phyloP scores from a whole-genome alignment of 30 jellyfish, hydroid and myxozoan species.

The Aurelia aurita region DNA sequence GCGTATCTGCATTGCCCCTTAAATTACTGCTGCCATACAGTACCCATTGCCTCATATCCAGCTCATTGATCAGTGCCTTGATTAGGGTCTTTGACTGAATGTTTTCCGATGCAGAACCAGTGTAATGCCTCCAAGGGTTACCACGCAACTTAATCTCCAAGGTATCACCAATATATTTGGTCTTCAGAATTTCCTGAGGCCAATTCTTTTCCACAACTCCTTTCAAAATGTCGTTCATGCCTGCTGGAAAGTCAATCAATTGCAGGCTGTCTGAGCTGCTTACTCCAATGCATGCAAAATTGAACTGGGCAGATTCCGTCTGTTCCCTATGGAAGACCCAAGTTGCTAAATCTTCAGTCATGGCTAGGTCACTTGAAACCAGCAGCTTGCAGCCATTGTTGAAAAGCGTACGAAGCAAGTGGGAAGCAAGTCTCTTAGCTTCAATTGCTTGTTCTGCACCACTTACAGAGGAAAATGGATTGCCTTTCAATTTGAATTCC shows the following conservation, averaged over 20 bases:
- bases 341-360: constrained; percentile 33
- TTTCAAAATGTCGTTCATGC: constrained; percentile 14
- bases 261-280: constrained; percentile 47
- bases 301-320: constrained; percentile 7
- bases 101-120: constrained; percentile 30
- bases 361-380: constrained; percentile 47
- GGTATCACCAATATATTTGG: constrained; percentile 4
- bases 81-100: constrained; percentile 51
- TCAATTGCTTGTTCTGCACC: constrained; percentile 16
- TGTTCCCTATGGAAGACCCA: constrained; percentile 68
- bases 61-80: constrained; percentile 43
- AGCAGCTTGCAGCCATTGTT: constrained; percentile 51
- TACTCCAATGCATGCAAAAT: constrained; percentile 47
- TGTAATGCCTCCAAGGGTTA: constrained; percentile 69
- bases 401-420: constrained; percentile 10
- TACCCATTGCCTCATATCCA: constrained; percentile 40
- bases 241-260: constrained; percentile 50
- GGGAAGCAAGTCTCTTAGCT: constrained; percentile 26
- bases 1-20: constrained; percentile 49
- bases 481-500: constrained; percentile 53
- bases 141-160: constrained; percentile 67
- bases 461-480: constrained; percentile 14
- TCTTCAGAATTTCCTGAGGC: constrained; percentile 32
- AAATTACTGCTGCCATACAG: constrained; percentile 43
- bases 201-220: constrained; percentile 25